A percentile compares a stretch with the other conserved stretches of the same genome.
Evolutionary conservation across 2,888 invertebrate species (phyloP).

Genomic region (Dexiosoma caninum): DNA sequence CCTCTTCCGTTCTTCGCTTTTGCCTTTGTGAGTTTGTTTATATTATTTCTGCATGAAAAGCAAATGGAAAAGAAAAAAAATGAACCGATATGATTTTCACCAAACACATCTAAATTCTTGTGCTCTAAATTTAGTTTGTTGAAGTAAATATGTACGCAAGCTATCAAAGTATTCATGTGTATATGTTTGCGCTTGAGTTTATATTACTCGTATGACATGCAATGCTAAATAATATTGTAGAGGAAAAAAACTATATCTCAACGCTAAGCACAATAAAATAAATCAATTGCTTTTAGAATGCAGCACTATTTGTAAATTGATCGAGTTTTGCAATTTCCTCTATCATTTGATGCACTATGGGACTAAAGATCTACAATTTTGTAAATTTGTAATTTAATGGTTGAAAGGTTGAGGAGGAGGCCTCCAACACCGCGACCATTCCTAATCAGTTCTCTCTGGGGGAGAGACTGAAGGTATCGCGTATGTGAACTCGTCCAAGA

Average conservation of each 20-base stretch:
- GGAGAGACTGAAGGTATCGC: no score
- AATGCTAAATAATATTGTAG: slow-evolving; percentile 1
- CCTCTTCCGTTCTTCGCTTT: neutral
- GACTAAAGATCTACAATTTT: no score
- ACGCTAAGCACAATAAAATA: slow-evolving; percentile 54
- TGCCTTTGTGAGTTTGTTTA: slow-evolving; percentile 13
- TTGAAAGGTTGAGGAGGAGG: no score
- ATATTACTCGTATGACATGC: neutral
- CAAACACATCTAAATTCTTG: slow-evolving; percentile 46
- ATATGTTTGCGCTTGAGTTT: neutral
- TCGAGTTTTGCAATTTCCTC: neutral
- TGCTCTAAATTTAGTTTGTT: slow-evolving; percentile 16
- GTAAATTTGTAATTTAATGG: no score
- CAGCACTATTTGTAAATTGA: slow-evolving; percentile 23
- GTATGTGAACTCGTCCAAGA: no score
- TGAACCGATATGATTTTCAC: slow-evolving; percentile 11
- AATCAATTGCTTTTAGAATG: slow-evolving; percentile 60
- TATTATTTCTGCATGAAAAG: slow-evolving; percentile 17
- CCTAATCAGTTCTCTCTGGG: no score
- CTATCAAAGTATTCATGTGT: neutral
- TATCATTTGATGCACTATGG: no score
- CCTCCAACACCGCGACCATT: no score
- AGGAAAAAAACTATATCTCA: slow-evolving; percentile 30
- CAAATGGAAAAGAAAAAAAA: slow-evolving; percentile 23
- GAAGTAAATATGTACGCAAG: neutral